phyloP scores from a whole-genome alignment of 2,797 vertebrate genomes.

The Sebastes wilsoni region DNA sequence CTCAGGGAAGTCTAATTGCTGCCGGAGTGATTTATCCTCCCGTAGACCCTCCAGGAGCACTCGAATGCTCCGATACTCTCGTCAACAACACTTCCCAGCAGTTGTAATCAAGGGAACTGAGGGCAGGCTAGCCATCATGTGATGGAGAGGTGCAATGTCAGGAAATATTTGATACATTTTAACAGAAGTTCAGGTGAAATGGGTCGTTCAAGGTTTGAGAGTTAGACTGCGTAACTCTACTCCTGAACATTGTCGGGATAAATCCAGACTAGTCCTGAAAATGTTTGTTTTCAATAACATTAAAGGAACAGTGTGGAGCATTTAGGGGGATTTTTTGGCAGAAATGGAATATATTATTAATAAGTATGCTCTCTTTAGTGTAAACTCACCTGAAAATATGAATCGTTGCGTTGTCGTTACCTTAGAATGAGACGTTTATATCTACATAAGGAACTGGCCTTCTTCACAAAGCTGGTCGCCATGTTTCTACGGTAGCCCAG shows the following conservation, averaged over 20 bases:
- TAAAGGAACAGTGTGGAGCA: background rate
- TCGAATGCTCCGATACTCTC: conserved; percentile 39
- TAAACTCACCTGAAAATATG: background rate
- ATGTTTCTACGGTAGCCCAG: too few relatives aligned
- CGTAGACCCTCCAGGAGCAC: conserved; percentile 47
- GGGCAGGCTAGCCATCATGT: background rate
- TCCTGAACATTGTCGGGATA: background rate
- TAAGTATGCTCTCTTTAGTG: background rate
- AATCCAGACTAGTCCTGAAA: background rate
- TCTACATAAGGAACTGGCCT: too few relatives aligned
- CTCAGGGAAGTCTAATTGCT: conserved; percentile 60
- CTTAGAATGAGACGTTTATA: too few relatives aligned
- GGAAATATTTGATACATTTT: conserved; percentile 10
- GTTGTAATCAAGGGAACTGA: conserved; percentile 39
- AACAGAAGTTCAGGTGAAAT: background rate
- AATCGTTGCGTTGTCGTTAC: too few relatives aligned
- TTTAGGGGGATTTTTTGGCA: background rate
- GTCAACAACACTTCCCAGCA: conserved; percentile 29
- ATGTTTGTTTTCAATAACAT: background rate
- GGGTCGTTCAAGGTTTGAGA: background rate
- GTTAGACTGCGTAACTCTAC: background rate
- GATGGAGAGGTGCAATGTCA: conserved; percentile 26
- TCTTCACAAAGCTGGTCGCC: too few relatives aligned
- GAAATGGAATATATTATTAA: background rate
- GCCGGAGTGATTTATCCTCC: conserved; percentile 68